Evolutionary conservation across 2,888 invertebrate species (phyloP).

Genomic region (Cantharis lateralis): DNA sequence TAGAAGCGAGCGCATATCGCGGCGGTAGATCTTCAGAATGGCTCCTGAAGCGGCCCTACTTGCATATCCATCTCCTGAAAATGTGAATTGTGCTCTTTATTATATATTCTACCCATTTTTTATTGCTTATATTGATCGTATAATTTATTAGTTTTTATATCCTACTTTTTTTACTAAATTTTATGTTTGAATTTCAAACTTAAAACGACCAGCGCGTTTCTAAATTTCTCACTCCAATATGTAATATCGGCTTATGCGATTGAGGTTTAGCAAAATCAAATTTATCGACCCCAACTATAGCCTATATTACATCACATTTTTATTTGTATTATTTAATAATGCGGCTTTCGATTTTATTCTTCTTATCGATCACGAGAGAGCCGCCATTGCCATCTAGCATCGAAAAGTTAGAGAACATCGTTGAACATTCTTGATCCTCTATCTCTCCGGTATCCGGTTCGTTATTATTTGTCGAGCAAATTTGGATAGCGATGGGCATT

Average conservation of each 20-base stretch:
- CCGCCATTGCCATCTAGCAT: background rate
- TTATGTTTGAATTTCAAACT: background rate
- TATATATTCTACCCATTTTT: conserved; percentile 44
- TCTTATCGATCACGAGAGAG: background rate
- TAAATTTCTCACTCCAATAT: background rate
- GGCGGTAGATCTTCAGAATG: conserved; percentile 44
- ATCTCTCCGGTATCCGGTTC: too few species aligned
- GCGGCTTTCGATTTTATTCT: background rate
- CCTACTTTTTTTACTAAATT: background rate
- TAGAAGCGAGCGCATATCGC: conserved; percentile 36
- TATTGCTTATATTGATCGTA: conserved; percentile 42
- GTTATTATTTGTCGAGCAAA: background rate
- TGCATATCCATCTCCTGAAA: conserved; percentile 42
- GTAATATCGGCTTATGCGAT: background rate
- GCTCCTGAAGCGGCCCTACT: conserved; percentile 40
- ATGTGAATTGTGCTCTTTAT: conserved; percentile 42
- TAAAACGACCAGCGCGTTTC: background rate
- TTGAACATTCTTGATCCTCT: too few species aligned
- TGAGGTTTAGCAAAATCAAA: background rate
- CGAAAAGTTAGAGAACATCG: background rate
- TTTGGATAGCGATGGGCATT: background rate
- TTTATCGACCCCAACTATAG: background rate
- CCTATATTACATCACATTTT: background rate
- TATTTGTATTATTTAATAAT: background rate
- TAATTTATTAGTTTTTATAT: conserved; percentile 39